Conservation (phyloP, 1,140 invertebrate species). For the Atta cephalotes region DNA sequence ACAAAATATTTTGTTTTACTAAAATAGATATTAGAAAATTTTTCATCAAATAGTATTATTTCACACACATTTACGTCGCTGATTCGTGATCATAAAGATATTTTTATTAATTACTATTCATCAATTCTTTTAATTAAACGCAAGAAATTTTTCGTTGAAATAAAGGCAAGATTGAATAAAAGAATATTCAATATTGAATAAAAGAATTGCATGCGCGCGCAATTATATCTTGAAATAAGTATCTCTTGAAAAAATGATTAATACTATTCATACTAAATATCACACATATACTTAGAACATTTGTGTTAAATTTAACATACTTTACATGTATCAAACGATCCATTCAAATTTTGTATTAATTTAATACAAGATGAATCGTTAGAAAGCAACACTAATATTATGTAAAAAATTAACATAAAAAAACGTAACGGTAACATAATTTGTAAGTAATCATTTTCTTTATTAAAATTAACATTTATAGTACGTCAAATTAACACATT, state of each 20-base stretch:
- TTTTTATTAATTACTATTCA: not conserved
- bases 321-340: no score
- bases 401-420: no score
- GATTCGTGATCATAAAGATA: not conserved
- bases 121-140: not conserved
- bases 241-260: slow-evolving; percentile 25
- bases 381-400: no score
- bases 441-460: no score
- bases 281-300: not conserved
- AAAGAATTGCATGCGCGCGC: not conserved
- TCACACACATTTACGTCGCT: not conserved
- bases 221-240: not conserved
- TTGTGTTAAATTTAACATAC: no score
- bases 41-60: not conserved
- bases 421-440: no score
- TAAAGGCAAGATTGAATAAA: not conserved
- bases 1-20: not conserved
- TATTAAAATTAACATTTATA: no score
- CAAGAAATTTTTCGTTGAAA: not conserved
- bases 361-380: no score
- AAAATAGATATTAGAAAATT: not conserved
- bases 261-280: not conserved
- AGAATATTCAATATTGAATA: not conserved
- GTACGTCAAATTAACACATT: no score
- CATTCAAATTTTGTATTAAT: no score